Base-by-base conservation (phyloP, 1,140 invertebrate genomes). In the Heliconius melpomene region DNA sequence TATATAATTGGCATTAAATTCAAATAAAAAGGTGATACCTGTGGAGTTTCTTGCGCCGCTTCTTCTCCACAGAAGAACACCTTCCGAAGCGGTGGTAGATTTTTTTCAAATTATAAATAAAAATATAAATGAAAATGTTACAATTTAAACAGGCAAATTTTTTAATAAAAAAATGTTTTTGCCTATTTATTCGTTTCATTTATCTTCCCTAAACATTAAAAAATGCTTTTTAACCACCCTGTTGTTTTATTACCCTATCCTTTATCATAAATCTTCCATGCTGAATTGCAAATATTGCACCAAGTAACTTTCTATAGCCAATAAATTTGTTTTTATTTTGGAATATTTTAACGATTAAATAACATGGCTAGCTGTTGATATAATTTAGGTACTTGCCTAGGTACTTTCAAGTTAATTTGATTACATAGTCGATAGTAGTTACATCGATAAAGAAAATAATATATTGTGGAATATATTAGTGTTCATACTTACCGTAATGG, bases 11-110 rank as follows among this genome's bases (percentile, higher is more conserved):
- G 78, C 75, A 26, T 70, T 71, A 74, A 79, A 70, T 77, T 82
- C 71, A 83, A 74, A 54, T 52, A 86, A 85, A 85, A 82, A 82
- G 77, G 82, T 85, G 84, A 85, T 84, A 7, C 84, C 85, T 87
- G 82, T 88, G 88, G 90, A 92, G 90, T 92, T 92, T 91, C 88
- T 91, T 92, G 84, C 85, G 87, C 89, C 90, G 88, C 84, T 91
- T 92, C 90, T 91, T 91, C 90, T 92, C 85, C 90, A 91, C 85
- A 82, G 83, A 88, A 84, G 84, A 36, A 85, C 86, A 88, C 86
- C 79, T 91, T 91, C 75, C 86, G 89, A 92, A 92, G 87, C 88
- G 90, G 88, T 88, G 85, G 89, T 91, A 88, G 82, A 79, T 78
- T 84, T 79, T 32, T 77, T 82, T 72, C 20, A 79, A 83, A 79